These are phyloP conservation scores for Gallinago nigripennis DNA, from an alignment of 2,797 vertebrate species.

Conservation along the genomic window DNA sequence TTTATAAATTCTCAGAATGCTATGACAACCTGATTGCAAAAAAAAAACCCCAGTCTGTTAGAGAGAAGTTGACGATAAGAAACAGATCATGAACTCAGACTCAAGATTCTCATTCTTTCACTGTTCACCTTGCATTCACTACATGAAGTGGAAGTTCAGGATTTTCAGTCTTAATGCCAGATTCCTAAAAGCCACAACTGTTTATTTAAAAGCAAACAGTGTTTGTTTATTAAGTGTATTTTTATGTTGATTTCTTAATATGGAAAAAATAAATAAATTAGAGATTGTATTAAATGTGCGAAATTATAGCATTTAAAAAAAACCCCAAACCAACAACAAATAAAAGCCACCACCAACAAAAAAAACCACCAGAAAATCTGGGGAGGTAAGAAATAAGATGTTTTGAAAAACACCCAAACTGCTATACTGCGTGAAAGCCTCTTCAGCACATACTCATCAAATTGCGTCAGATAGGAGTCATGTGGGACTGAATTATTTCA, in stretches of 20 bases:
- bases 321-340: too few species aligned
- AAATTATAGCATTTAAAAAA: background rate
- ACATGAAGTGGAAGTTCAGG: background rate
- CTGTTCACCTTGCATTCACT: background rate
- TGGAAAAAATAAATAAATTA: too few species aligned
- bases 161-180: background rate
- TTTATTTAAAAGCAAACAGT: background rate
- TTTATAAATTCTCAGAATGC: background rate
- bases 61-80: background rate
- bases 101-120: background rate
- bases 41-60: fast-evolving
- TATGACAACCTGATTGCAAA: background rate
- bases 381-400: background rate
- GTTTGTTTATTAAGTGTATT: background rate
- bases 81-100: background rate
- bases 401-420: background rate
- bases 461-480: background rate
- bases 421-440: background rate
- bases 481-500: background rate
- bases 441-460: background rate
- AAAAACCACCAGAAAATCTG: background rate
- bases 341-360: background rate
- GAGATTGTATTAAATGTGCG: background rate
- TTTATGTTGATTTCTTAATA: background rate
- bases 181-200: background rate